Percentiles rank a stretch among this genome's conserved stretches.
Conservation (phyloP, 2,797 vertebrate species). For the Micrastur ruficollis region DNA sequence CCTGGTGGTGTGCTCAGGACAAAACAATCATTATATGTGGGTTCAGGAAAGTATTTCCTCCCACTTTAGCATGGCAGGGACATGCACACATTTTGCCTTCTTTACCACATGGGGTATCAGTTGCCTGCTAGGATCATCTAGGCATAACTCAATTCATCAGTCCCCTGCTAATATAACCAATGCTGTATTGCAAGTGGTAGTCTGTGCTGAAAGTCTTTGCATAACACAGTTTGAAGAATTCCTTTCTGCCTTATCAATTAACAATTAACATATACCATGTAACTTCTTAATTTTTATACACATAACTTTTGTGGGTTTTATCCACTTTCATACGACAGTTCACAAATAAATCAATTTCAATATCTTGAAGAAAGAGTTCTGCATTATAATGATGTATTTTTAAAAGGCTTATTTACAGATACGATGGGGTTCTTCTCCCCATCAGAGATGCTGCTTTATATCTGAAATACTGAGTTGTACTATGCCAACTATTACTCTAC, state of each 20-base stretch:
- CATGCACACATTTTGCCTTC: not conserved
- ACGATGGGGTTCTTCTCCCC: not conserved
- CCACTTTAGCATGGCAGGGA: not conserved
- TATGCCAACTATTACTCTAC: not conserved
- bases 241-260: not conserved
- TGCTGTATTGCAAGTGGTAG: not conserved
- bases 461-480: not conserved
- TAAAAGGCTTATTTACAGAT: not conserved
- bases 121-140: not conserved
- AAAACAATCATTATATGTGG: not conserved
- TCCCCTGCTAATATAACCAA: slow-evolving; percentile 4
- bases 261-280: not conserved
- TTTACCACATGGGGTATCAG: not conserved
- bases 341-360: not conserved
- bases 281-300: not conserved
- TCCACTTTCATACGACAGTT: not conserved
- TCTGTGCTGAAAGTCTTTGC: not conserved
- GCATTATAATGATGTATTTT: not conserved
- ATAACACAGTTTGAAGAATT: not conserved
- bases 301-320: not conserved
- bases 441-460: not conserved
- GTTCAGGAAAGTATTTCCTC: not conserved
- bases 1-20: not conserved
- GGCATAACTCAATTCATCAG: slow-evolving; percentile 6
- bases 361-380: not conserved